Evolutionary conservation across 2,888 invertebrate genomes (phyloP).

Genomic region (Anagyrus pseudococci): DNA sequence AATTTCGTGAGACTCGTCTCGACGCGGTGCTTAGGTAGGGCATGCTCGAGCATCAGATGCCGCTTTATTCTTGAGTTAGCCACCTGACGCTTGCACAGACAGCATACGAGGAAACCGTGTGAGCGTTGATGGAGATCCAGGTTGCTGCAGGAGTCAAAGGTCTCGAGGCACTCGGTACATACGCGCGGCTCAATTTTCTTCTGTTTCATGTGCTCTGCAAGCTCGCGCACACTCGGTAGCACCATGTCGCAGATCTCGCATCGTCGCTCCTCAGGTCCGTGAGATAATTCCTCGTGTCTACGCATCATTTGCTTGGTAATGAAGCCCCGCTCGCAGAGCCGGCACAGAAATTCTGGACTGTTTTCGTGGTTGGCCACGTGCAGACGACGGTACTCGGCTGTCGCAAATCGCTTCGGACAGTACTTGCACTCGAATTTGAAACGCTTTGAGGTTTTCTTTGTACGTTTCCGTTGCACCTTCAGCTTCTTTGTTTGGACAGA

Average conservation of each 20-base stretch:
- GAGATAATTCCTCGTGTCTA: constrained; percentile 48
- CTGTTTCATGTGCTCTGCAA: constrained; percentile 43
- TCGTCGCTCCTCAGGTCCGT: constrained; percentile 43
- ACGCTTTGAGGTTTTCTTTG: constrained; percentile 25
- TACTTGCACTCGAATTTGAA: constrained; percentile 51
- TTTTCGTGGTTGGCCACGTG: constrained; percentile 54
- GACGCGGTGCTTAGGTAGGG: constrained; percentile 42
- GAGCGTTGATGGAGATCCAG: constrained; percentile 43
- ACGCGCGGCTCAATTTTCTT: constrained; percentile 28
- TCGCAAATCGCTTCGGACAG: constrained; percentile 54
- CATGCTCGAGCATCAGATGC: constrained; percentile 45
- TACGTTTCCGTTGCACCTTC: too few species aligned
- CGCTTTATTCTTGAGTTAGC: constrained; percentile 34
- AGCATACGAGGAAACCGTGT: constrained; percentile 42
- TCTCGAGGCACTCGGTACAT: constrained; percentile 44
- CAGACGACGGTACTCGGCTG: constrained; percentile 56
- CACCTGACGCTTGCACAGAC: constrained; percentile 38
- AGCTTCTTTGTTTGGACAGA: too few species aligned
- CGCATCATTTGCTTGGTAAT: constrained; percentile 50
- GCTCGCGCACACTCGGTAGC: constrained; percentile 35
- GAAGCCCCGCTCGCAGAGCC: constrained; percentile 50
- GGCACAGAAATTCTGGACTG: constrained; percentile 49
- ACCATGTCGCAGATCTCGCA: constrained; percentile 43
- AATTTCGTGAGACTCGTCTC: constrained; percentile 37
- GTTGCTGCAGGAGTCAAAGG: constrained; percentile 37